phyloP scores from a whole-genome alignment of 2,797 vertebrate species.

The Basileuterus tristriatus region DNA sequence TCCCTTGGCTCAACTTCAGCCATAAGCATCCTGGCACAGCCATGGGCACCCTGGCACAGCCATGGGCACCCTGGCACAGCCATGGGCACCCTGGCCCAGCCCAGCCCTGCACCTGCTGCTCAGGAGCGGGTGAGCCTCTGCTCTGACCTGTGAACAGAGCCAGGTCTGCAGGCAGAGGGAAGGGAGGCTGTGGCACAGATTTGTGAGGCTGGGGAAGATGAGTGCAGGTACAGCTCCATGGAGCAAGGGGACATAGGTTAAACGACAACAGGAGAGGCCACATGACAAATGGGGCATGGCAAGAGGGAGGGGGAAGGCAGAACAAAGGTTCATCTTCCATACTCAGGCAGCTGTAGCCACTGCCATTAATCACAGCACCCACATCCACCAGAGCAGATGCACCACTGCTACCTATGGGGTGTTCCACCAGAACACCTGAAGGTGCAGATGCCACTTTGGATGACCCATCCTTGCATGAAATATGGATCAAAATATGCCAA shows the following conservation, averaged over 20 bases:
- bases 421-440: background rate
- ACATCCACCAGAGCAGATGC: background rate
- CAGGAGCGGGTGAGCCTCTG: background rate
- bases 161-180: background rate
- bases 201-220: background rate
- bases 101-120: background rate
- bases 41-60: background rate
- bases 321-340: constrained; percentile 48
- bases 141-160: background rate
- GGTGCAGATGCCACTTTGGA: background rate
- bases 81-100: too few species aligned
- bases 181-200: background rate
- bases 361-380: constrained; percentile 28
- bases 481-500: background rate
- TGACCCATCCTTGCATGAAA: background rate
- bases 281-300: constrained; percentile 18
- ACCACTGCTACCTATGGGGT: background rate
- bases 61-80: background rate
- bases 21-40: rapidly evolving
- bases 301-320: background rate
- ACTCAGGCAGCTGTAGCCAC: background rate
- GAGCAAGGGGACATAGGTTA: background rate
- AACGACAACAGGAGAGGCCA: background rate
- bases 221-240: background rate
- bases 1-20: background rate